These are phyloP conservation scores for Quadroppia sp. DNA, from an alignment of 2,888 invertebrate species.

Conservation along the genomic window DNA sequence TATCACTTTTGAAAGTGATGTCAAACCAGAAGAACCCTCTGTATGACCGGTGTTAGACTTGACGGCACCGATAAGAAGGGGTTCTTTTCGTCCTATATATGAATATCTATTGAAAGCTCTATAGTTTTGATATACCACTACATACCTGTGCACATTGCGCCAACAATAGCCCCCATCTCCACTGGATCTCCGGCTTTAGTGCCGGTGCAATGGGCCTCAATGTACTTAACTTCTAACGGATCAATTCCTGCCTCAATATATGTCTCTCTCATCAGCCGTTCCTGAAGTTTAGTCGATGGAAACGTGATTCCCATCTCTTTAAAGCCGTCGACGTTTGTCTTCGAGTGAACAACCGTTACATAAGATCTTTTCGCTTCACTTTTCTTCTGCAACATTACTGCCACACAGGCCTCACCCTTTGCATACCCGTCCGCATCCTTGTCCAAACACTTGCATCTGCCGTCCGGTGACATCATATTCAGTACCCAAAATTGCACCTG, in stretches of 20 bases:
- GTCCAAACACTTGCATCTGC: constrained; percentile 91
- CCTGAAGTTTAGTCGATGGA: constrained; percentile 75
- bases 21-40: constrained; percentile 62
- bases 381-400: constrained; percentile 67
- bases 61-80: constrained; percentile 84
- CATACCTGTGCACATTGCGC: constrained; percentile 56
- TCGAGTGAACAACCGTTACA: constrained; percentile 78
- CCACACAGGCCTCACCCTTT: constrained; percentile 61
- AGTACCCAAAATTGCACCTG: constrained; percentile 60
- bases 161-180: constrained; percentile 88
- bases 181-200: constrained; percentile 83
- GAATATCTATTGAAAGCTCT: not conserved
- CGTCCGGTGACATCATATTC: constrained; percentile 64
- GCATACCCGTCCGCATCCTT: constrained; percentile 66
- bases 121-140: too few relatives aligned
- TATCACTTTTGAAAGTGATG: constrained; percentile 81
- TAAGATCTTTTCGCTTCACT: constrained; percentile 72
- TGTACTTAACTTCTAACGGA: constrained; percentile 55
- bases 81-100: constrained; percentile 64
- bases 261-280: constrained; percentile 51
- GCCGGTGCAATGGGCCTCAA: constrained; percentile 60
- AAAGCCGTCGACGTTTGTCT: constrained; percentile 85
- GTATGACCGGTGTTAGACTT: constrained; percentile 99
- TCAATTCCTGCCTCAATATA: constrained; percentile 51
- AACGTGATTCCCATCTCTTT: constrained; percentile 86